Percentiles rank a stretch among this genome's conserved stretches.
Evolutionary conservation across 2,888 invertebrate genomes (phyloP).

Genomic region (Eristalis intricaria): DNA sequence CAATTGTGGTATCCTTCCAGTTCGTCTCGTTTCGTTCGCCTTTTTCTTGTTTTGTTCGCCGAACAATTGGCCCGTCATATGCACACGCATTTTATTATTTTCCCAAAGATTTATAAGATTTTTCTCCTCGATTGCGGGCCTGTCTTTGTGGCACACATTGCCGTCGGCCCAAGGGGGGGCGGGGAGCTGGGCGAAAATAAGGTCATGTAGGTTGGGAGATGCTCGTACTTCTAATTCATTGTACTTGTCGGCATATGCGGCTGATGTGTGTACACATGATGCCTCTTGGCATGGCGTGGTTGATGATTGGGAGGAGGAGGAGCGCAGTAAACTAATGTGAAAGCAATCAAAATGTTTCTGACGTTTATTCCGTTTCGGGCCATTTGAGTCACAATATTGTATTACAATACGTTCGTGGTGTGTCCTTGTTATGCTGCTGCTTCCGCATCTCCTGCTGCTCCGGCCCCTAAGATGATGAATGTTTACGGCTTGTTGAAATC

Average conservation of each 20-base stretch:
- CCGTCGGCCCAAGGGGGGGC: conserved; percentile 21
- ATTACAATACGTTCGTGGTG: conserved; percentile 42
- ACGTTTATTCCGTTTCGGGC: conserved; percentile 73
- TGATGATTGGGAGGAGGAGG: not conserved
- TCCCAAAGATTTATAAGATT: conserved; percentile 60
- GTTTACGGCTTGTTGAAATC: conserved; percentile 69
- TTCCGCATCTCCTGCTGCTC: conserved; percentile 8
- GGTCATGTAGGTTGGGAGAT: conserved; percentile 58
- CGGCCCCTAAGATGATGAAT: conserved; percentile 60
- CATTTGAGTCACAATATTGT: conserved; percentile 71
- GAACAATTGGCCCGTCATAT: conserved; percentile 70
- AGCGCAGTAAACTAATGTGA: conserved; percentile 60
- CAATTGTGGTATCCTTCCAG: conserved; percentile 41
- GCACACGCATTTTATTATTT: conserved; percentile 71
- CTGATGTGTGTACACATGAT: not conserved
- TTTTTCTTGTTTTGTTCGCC: conserved; percentile 48
- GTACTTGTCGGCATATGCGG: conserved; percentile 51
- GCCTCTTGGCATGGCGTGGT: not conserved
- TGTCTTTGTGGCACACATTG: conserved; percentile 20
- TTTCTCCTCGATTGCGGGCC: not conserved
- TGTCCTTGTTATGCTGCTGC: conserved; percentile 27
- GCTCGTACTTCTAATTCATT: conserved; percentile 56
- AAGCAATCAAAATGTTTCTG: conserved; percentile 73
- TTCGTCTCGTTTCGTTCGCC: conserved; percentile 6
- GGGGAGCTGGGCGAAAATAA: conserved; percentile 41